phyloP scores from a whole-genome alignment of 2,888 invertebrate species.

The Parthenolecanium corni region DNA sequence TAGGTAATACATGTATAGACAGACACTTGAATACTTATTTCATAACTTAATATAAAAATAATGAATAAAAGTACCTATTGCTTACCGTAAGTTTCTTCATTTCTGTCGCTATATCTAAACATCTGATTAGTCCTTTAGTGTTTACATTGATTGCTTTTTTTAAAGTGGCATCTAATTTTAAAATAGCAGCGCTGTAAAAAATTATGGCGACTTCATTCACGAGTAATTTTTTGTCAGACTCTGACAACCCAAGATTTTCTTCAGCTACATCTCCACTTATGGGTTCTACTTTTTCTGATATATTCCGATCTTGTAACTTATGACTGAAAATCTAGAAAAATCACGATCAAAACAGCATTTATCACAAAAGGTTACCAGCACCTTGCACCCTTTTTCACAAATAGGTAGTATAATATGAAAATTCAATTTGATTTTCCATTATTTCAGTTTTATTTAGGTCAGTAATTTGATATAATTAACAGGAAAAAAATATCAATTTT shows the following conservation, averaged over 20 bases:
- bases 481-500: too few relatives aligned
- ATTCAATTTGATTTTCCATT: too few relatives aligned
- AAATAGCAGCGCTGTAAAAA: slow-evolving; percentile 84
- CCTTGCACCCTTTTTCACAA: too few relatives aligned
- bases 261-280: background rate
- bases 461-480: too few relatives aligned
- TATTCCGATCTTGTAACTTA: background rate
- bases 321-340: slow-evolving; percentile 1
- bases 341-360: too few relatives aligned
- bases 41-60: too few relatives aligned
- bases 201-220: slow-evolving; percentile 53
- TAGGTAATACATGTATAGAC: too few relatives aligned
- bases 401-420: too few relatives aligned
- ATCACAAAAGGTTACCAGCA: too few relatives aligned
- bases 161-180: slow-evolving; percentile 80
- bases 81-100: slow-evolving; percentile 43
- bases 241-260: background rate
- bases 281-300: background rate
- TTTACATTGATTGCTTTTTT: slow-evolving; percentile 84
- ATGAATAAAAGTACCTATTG: too few relatives aligned
- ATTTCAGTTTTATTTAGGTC: too few relatives aligned
- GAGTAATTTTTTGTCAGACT: background rate
- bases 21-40: too few relatives aligned
- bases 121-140: slow-evolving; percentile 66
- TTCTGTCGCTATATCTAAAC: slow-evolving; percentile 62